Conservation (phyloP, 2,797 vertebrate species). For the Megaceryle alcyon region DNA sequence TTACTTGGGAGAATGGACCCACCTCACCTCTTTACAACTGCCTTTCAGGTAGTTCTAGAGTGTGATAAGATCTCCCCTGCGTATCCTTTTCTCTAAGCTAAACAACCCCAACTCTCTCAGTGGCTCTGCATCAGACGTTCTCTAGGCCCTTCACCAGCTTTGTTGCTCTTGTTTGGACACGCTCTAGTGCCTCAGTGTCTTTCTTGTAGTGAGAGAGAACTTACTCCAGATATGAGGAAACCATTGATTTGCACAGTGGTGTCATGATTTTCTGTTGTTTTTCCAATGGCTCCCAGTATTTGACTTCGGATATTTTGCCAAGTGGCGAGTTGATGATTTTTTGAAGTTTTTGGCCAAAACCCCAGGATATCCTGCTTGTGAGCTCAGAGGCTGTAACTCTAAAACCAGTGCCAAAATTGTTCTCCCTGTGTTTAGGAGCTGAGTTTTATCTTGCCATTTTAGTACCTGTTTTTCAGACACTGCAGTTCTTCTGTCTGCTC, state of each 20-base stretch:
- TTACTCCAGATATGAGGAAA: neutral
- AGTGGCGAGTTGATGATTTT: neutral
- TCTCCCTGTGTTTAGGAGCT: neutral
- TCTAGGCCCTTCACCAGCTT: no score
- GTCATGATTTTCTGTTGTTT: neutral
- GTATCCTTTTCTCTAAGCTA: no score
- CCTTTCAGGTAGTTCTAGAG: no score
- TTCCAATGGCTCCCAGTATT: neutral
- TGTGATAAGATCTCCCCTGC: no score
- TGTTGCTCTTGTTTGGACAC: no score
- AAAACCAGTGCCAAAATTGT: neutral
- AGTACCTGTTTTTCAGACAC: neutral
- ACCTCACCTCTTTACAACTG: no score
- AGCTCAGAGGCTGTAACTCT: neutral
- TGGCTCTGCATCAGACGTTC: no score
- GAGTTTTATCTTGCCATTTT: neutral
- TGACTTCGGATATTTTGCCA: neutral
- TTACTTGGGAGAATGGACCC: no score
- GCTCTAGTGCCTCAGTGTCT: no score
- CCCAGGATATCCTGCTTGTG: neutral
- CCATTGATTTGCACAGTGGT: neutral
- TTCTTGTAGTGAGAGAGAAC: no score
- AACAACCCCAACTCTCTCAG: no score
- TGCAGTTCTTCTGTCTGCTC: neutral
- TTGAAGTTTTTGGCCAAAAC: no score